Evolutionary conservation across 2,113 vertebrate genomes (phyloP).

Genomic region (Castor canadensis): DNA sequence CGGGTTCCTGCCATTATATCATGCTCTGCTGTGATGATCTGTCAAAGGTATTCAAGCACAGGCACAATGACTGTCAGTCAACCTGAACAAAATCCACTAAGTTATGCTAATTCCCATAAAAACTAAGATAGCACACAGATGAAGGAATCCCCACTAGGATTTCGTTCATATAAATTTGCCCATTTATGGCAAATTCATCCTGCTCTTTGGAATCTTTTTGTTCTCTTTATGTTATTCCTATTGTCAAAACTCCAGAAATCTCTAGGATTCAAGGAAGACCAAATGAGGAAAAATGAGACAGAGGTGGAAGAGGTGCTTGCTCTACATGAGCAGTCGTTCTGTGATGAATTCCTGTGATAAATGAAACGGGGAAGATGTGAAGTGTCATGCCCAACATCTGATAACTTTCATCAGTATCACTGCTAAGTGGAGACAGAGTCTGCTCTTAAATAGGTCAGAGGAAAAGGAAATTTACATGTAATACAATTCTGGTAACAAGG

Average conservation of each 20-base stretch:
- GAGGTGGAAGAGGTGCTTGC: neutral
- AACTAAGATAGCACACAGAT: constrained; percentile 60
- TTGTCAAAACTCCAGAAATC: constrained; percentile 47
- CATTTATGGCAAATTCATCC: constrained; percentile 76
- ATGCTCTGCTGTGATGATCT: constrained; percentile 65
- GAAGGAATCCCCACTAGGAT: constrained; percentile 76
- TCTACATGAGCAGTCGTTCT: neutral
- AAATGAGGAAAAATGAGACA: constrained; percentile 48
- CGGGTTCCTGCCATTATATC: constrained; percentile 64
- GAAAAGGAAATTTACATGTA: constrained; percentile 11
- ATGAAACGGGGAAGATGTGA: neutral
- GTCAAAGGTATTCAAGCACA: constrained; percentile 68
- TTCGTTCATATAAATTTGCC: constrained; percentile 67
- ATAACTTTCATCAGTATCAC: neutral
- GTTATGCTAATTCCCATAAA: constrained; percentile 76
- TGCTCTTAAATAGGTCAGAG: neutral
- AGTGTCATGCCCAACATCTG: neutral
- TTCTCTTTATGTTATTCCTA: constrained; percentile 62
- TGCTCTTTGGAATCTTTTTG: constrained; percentile 74
- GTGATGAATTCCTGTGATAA: neutral
- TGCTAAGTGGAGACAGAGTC: neutral
- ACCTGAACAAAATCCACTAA: constrained; percentile 68
- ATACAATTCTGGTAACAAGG: neutral
- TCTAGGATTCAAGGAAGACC: constrained; percentile 50
- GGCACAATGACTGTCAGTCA: constrained; percentile 73